Evolutionary conservation across 2,113 vertebrate species (phyloP).

Genomic region (Clarias macrocephalus): DNA sequence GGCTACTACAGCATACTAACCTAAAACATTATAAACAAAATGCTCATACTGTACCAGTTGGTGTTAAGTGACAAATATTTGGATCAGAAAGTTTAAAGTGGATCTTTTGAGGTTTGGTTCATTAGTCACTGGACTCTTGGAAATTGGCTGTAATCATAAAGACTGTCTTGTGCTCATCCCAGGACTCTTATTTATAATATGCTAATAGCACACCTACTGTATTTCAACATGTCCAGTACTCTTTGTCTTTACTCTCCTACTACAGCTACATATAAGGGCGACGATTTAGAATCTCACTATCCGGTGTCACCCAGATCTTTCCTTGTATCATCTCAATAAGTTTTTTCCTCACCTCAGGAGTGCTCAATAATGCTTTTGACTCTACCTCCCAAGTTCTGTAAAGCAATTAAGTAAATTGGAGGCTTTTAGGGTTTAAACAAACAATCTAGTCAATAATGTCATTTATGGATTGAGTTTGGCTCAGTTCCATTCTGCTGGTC

Average conservation of each 20-base stretch:
- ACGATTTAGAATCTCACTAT: background rate
- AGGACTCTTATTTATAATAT: background rate
- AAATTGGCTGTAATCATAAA: background rate
- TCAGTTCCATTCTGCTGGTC: background rate
- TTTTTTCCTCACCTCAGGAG: background rate
- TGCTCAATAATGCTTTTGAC: background rate
- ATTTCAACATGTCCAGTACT: background rate
- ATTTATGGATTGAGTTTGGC: background rate
- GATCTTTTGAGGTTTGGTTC: background rate
- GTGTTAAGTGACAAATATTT: background rate
- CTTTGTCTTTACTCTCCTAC: background rate
- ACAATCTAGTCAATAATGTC: background rate
- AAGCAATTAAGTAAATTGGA: background rate
- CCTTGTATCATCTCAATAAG: background rate
- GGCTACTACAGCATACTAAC: background rate
- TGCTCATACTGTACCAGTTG: background rate
- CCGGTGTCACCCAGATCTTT: background rate
- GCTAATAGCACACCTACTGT: background rate
- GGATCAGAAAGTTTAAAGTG: background rate
- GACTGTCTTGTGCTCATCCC: background rate
- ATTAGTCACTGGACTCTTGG: background rate
- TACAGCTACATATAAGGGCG: no score
- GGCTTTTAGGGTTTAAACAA: background rate
- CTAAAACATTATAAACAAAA: background rate
- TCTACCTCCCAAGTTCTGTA: background rate